Percentiles rank a stretch among this genome's conserved stretches.
These are phyloP conservation scores for Eidolon dupreanum DNA, from an alignment of 2,797 vertebrate genomes.

Conservation along the genomic window DNA sequence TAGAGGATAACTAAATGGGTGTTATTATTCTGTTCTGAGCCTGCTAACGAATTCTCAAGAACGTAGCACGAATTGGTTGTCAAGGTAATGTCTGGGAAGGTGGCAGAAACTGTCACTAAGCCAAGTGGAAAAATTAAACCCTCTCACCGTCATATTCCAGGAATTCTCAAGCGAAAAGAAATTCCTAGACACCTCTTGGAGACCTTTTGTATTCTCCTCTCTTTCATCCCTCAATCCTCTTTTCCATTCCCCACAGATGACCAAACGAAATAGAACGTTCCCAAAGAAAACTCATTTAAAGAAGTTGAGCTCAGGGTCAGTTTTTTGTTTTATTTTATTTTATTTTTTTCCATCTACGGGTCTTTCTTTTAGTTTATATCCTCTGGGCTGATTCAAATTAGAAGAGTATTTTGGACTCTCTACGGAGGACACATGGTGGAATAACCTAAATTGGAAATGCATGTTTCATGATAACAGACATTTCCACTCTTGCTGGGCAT, in stretches of 20 bases:
- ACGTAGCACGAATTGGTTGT: conserved; percentile 65
- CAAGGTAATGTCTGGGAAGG: conserved; percentile 76
- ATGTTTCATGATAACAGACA: conserved; percentile 76
- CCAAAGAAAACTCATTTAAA: conserved; percentile 62
- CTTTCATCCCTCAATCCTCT: conserved; percentile 58
- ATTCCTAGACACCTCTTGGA: conserved; percentile 64
- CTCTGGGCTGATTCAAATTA: conserved; percentile 78
- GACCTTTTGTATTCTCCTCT: conserved; percentile 49
- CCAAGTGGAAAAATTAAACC: conserved; percentile 78
- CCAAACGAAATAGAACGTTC: conserved; percentile 62
- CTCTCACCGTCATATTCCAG: conserved; percentile 58
- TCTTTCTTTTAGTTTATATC: conserved; percentile 69
- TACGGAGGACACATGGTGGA: conserved; percentile 71
- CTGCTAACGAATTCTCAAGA: conserved; percentile 70
- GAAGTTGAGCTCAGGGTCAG: conserved; percentile 66
- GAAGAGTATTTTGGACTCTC: conserved; percentile 73
- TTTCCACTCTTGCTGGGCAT: conserved; percentile 71
- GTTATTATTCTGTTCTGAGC: conserved; percentile 61
- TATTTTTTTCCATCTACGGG: background rate
- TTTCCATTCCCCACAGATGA: conserved; percentile 52
- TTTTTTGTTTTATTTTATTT: conserved; percentile 33
- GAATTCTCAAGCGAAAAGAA: conserved; percentile 80
- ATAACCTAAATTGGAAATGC: conserved; percentile 77
- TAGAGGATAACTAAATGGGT: conserved; percentile 76
- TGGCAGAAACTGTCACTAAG: conserved; percentile 79